Percentiles rank a stretch among this genome's conserved stretches.
Evolutionary conservation across 2,113 vertebrate genomes (phyloP).

Genomic region (Aleadryas rufinucha): DNA sequence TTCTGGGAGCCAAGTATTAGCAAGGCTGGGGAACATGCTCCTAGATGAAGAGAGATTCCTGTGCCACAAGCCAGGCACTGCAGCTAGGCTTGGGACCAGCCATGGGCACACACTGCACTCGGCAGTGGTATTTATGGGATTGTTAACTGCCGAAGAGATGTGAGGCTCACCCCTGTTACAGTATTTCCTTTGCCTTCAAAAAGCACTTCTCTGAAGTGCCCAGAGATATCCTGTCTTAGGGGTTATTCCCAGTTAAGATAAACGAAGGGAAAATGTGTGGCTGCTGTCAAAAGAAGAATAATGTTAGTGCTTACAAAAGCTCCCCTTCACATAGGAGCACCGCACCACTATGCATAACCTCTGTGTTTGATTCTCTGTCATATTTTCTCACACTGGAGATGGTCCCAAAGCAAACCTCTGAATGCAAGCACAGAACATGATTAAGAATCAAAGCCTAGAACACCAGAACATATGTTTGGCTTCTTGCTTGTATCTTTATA

Average conservation of each 20-base stretch:
- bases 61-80: background rate
- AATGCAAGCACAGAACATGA: conserved; percentile 4
- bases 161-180: background rate
- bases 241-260: conserved; percentile 44
- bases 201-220: conserved; percentile 29
- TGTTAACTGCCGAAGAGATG: background rate
- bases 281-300: conserved; percentile 46
- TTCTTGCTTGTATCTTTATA: background rate
- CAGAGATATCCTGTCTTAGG: conserved; percentile 23
- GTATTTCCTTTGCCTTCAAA: conserved; percentile 40
- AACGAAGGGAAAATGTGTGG: conserved; percentile 20
- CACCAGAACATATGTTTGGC: conserved; percentile 46
- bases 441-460: conserved; percentile 56
- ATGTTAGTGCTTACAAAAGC: conserved; percentile 27
- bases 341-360: background rate
- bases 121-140: background rate
- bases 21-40: background rate
- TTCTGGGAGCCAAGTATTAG: background rate
- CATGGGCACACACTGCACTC: background rate
- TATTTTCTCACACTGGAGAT: conserved; percentile 46
- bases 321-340: background rate
- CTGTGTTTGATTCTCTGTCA: conserved; percentile 30
- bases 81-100: background rate
- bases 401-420: conserved; percentile 43
- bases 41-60: background rate